These are phyloP conservation scores for Geococcyx californianus DNA, from an alignment of 2,113 vertebrate species.

Conservation along the genomic window DNA sequence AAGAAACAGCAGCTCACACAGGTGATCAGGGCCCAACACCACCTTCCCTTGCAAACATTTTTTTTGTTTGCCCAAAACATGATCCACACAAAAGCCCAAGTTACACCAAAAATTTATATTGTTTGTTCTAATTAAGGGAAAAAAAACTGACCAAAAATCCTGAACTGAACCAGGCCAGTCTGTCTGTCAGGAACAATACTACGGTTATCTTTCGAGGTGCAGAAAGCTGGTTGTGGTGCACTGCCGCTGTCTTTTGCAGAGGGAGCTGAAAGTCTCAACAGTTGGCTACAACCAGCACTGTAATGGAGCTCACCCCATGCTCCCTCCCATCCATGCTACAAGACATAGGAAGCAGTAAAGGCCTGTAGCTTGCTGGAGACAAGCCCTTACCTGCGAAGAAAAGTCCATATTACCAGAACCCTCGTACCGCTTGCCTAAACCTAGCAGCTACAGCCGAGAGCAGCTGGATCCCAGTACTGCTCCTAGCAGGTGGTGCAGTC, in stretches of 20 bases:
- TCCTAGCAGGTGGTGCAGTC: not conserved
- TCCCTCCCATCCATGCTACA: not conserved
- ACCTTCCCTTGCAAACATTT: not conserved
- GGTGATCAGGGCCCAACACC: not conserved
- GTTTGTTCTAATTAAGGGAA: not conserved
- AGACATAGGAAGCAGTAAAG: not conserved
- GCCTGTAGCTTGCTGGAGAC: not conserved
- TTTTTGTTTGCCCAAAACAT: not conserved
- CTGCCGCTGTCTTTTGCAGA: not conserved
- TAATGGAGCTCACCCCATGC: not conserved
- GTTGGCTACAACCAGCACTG: not conserved
- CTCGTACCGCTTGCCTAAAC: not conserved
- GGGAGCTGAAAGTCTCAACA: not conserved
- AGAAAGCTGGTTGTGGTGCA: not conserved
- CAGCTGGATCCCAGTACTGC: not conserved
- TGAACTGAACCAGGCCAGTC: not conserved
- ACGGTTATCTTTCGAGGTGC: fast-evolving
- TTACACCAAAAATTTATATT: not conserved
- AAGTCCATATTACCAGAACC: too few species aligned
- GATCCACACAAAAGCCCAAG: not conserved
- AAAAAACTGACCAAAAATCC: not conserved
- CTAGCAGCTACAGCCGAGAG: not conserved
- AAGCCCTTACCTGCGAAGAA: not conserved
- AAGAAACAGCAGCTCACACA: not conserved
- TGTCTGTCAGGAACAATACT: not conserved